Evolutionary conservation across 37 sponge, comb jelly and placozoan genomes (phyloP), one percentile per base, ranked within the genome.

Genomic region (Aplysina aerophoba): DNA sequence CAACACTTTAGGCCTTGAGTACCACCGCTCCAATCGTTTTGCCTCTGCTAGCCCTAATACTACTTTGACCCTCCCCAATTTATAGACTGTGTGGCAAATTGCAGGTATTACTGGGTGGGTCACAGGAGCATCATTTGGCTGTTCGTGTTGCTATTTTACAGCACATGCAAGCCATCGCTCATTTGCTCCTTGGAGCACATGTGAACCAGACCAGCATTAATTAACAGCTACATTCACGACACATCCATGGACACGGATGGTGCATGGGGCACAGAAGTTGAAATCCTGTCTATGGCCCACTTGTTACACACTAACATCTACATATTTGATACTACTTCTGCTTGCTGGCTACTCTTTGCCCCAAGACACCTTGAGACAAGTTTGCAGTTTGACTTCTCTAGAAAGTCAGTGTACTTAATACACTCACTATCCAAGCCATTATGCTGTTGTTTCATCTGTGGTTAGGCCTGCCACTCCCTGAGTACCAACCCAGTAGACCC

Each of bases 41-140:
- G 33, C 44, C 44, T 35, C 34, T 78, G 79, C 79, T 77, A 34
- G 79, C 25, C 61, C 86, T 59, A 37, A 77, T 59, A 64, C 82
- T 19, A 4, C 58, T 73, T 33, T 73, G 22, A 73, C 73, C 3
- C 21, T 2, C 5, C 73, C 73, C 2, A 37, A 73, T 13, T 34
- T 73, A 6, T 36, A 37, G 35, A 38, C 31, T 17, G 21, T 73
- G 31, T 4, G 36, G 39, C 5, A 11, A 8, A 73, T 73, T 5
- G 5, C 4, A 27, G 63, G 63, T 62, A 40, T 79, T 24, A 79
- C 80, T 44, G 80, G 80, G 6, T 44, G 80, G 80, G 6, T 28
- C 55, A 16, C 53, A 79, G 16, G 25, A 53, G 2, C 80, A 79
- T 16, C 80, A 79, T 25, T 20, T 40, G 28, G 55, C 36, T 41